Percentiles rank a stretch among this genome's conserved stretches.
phyloP scores from a whole-genome alignment of 2,113 vertebrate genomes.

The Cavia aperea region DNA sequence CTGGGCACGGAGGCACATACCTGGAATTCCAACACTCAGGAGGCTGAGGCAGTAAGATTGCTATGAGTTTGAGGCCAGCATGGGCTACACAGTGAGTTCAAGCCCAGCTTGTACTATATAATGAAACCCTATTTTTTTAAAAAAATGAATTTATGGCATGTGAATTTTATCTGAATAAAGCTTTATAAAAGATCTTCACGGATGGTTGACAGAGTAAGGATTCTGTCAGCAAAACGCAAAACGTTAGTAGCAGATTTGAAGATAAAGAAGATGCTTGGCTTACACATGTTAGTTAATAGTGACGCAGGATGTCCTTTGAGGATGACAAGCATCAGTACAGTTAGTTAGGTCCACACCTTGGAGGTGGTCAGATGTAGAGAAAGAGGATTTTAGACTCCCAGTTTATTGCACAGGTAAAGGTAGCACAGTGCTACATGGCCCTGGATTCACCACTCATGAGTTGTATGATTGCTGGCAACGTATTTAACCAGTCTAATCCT shows the following conservation, averaged over 20 bases:
- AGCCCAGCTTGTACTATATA: neutral
- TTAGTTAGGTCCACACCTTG: constrained; percentile 18
- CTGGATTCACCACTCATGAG: neutral
- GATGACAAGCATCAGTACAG: neutral
- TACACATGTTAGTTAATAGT: neutral
- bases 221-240: constrained; percentile 23
- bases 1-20: neutral
- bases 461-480: neutral
- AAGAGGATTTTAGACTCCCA: neutral
- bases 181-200: constrained; percentile 15
- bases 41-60: neutral
- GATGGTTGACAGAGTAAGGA: neutral
- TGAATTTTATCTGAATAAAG: neutral
- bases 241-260: neutral
- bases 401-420: neutral
- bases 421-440: neutral
- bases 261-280: constrained; percentile 3
- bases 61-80: neutral
- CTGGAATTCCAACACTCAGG: neutral
- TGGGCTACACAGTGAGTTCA: neutral
- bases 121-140: too few relatives aligned
- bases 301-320: neutral
- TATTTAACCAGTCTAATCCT: neutral
- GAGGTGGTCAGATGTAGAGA: constrained; percentile 1
- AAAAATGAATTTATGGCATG: neutral